Evolutionary conservation across 2,888 invertebrate genomes (phyloP).

Genomic region (Drosophila meridiana): DNA sequence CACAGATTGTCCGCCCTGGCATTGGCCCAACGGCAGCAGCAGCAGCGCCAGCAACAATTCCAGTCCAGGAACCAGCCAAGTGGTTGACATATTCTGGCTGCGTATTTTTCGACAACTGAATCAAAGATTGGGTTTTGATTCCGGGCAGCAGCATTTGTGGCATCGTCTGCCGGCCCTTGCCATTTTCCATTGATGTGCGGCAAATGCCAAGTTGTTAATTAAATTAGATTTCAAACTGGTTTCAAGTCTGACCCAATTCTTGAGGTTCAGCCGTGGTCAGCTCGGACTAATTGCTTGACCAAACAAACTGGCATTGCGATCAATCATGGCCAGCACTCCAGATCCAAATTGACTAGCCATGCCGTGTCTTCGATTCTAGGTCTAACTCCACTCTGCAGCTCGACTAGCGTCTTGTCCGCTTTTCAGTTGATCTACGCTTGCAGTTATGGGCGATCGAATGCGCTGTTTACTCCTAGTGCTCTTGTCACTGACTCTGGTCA

Average conservation of each 20-base stretch:
- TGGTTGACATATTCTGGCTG: conserved; percentile 53
- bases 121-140: conserved; percentile 34
- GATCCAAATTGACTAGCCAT: conserved; percentile 55
- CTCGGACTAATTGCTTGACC: conserved; percentile 43
- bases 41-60: conserved; percentile 14
- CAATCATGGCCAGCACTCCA: conserved; percentile 21
- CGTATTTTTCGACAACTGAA: conserved; percentile 56
- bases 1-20: conserved; percentile 28
- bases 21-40: conserved; percentile 32
- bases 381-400: conserved; percentile 11
- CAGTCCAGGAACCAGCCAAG: conserved; percentile 35
- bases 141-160: neutral
- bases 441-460: conserved; percentile 43
- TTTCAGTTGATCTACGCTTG: conserved; percentile 42
- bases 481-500: conserved; percentile 24
- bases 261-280: neutral
- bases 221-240: conserved; percentile 58
- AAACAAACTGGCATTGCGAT: conserved; percentile 54
- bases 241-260: conserved; percentile 46
- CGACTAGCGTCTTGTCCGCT: neutral
- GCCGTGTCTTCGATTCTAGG: conserved; percentile 26
- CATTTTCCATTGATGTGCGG: conserved; percentile 18
- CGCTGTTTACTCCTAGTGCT: conserved; percentile 15
- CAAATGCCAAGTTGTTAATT: conserved; percentile 66
- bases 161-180: conserved; percentile 20